A percentile compares a stretch with the other conserved stretches of the same genome.
These are phyloP conservation scores for Neodontobutis hainanensis DNA, from an alignment of 2,113 vertebrate genomes.

Conservation along the genomic window DNA sequence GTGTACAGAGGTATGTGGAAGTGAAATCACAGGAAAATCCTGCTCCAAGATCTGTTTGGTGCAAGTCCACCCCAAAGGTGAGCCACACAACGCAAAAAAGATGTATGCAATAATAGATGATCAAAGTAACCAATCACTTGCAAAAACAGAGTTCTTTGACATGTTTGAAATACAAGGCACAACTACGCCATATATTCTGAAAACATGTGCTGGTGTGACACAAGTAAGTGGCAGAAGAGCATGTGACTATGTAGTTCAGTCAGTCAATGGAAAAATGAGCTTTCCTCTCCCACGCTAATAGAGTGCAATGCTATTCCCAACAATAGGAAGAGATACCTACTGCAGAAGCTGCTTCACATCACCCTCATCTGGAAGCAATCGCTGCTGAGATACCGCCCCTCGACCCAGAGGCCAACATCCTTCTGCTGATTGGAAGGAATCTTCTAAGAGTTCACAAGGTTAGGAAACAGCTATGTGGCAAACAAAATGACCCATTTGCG, in stretches of 20 bases:
- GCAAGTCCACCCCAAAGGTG: background rate
- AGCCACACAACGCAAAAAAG: background rate
- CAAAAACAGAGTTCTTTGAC: conserved; percentile 18
- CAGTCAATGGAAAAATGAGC: background rate
- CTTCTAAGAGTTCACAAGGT: conserved; percentile 27
- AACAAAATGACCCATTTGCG: conserved; percentile 1
- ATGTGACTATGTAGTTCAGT: background rate
- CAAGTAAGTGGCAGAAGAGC: conserved; percentile 8
- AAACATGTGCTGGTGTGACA: background rate
- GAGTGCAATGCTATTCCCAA: conserved; percentile 18
- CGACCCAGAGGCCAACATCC: background rate
- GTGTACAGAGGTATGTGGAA: conserved; percentile 32
- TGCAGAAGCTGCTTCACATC: conserved; percentile 1
- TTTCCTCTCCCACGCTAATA: background rate
- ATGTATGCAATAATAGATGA: conserved; percentile 18
- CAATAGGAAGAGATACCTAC: conserved; percentile 12
- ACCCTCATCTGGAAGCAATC: background rate
- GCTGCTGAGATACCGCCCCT: conserved; percentile 9
- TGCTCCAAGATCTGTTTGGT: conserved; percentile 41
- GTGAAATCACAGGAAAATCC: background rate
- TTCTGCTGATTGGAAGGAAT: conserved; percentile 14
- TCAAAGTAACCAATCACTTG: conserved; percentile 32
- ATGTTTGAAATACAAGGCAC: background rate
- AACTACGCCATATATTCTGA: background rate
- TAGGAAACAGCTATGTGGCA: background rate